A percentile compares a stretch with the other conserved stretches of the same genome.
These are phyloP conservation scores for Cactoblastis cactorum DNA, from an alignment of 2,888 invertebrate genomes.

Conservation along the genomic window DNA sequence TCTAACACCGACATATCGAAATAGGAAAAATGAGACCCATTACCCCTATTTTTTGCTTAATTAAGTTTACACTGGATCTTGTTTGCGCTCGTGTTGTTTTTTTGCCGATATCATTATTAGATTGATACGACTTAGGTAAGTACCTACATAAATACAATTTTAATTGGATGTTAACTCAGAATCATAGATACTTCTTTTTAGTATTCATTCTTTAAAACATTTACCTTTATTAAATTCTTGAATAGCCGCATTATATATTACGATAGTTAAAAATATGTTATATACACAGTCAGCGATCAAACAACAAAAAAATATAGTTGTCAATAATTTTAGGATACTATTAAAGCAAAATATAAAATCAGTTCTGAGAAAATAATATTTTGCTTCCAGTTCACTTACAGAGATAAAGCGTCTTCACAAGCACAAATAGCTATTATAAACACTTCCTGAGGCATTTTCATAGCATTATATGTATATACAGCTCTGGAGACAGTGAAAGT, in stretches of 20 bases:
- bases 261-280: too few relatives aligned
- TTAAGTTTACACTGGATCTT: neutral
- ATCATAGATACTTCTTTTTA: neutral
- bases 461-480: neutral
- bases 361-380: neutral
- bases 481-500: conserved; percentile 38
- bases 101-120: neutral
- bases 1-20: neutral
- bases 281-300: too few relatives aligned
- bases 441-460: neutral
- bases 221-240: too few relatives aligned
- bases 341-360: neutral
- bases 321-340: neutral
- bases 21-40: conserved; percentile 9
- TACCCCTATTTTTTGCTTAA: conserved; percentile 4
- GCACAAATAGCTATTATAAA: conserved; percentile 8
- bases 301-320: too few relatives aligned
- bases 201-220: neutral
- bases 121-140: neutral
- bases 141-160: neutral
- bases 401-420: neutral
- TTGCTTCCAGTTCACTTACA: neutral
- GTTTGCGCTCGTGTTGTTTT: neutral
- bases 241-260: too few relatives aligned
- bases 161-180: neutral